These are phyloP conservation scores for Dicerorhinus sumatrensis DNA, from an alignment of 2,113 vertebrate genomes.

Conservation along the genomic window DNA sequence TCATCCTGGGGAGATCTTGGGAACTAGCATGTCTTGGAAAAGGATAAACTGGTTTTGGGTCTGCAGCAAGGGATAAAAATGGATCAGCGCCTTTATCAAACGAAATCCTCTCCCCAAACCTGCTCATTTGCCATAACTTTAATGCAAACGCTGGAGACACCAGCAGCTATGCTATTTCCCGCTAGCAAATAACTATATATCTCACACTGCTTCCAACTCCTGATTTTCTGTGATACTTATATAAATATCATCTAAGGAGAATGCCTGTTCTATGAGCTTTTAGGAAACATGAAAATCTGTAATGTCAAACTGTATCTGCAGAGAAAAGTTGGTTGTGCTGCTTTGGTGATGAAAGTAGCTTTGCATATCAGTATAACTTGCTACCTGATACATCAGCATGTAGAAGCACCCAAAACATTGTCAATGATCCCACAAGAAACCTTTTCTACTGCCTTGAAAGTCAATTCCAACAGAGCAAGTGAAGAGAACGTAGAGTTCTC, in stretches of 20 bases:
- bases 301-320: background rate
- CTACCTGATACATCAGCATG: background rate
- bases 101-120: background rate
- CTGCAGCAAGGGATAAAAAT: background rate
- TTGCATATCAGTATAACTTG: background rate
- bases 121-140: conserved; percentile 3
- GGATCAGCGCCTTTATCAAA: background rate
- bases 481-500: background rate
- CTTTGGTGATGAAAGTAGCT: background rate
- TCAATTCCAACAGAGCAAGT: background rate
- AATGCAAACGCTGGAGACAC: background rate
- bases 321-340: background rate
- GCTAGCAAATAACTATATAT: background rate
- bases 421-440: background rate
- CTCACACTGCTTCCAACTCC: background rate
- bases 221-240: background rate
- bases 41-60: conserved; percentile 16
- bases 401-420: background rate
- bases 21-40: background rate
- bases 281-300: background rate
- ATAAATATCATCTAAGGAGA: conserved; percentile 23
- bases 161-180: background rate
- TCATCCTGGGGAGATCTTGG: background rate
- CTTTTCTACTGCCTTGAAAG: background rate
- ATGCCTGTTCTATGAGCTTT: background rate